Percentiles rank a stretch among this genome's conserved stretches.
Evolutionary conservation across 2,797 vertebrate genomes (phyloP).

Genomic region (Catharus ustulatus): DNA sequence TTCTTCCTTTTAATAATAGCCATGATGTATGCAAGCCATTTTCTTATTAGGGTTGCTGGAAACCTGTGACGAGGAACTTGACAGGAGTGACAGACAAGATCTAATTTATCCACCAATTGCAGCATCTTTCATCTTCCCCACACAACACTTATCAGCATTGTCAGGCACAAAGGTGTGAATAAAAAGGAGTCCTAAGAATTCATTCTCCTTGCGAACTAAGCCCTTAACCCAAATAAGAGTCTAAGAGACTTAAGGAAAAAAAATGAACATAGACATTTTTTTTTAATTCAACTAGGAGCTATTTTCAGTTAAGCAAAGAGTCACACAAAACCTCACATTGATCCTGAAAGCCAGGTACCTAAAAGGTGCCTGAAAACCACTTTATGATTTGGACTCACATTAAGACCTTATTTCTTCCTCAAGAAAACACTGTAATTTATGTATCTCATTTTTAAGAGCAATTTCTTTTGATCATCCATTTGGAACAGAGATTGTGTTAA

Average conservation of each 20-base stretch:
- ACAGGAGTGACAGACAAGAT: neutral
- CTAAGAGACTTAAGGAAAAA: neutral
- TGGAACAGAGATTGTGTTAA: neutral
- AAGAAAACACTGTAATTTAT: neutral
- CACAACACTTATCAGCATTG: neutral
- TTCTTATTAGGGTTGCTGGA: neutral
- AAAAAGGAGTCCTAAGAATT: neutral
- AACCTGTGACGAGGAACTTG: neutral
- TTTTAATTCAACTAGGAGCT: neutral
- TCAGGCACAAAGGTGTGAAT: neutral
- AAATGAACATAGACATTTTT: neutral
- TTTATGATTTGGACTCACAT: neutral
- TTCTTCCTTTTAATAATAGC: neutral
- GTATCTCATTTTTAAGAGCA: neutral
- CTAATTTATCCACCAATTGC: neutral
- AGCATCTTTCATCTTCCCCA: neutral
- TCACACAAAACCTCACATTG: accelerated
- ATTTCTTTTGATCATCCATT: neutral
- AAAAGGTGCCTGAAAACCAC: neutral
- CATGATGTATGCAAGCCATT: neutral
- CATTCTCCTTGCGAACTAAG: neutral
- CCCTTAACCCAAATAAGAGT: neutral
- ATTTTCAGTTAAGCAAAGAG: neutral
- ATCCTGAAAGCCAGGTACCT: neutral
- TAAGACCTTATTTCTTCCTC: neutral